Percentiles rank a stretch among this genome's conserved stretches.
These are phyloP conservation scores for Hyles euphorbiae DNA, from an alignment of 1,140 invertebrate genomes.

Conservation along the genomic window DNA sequence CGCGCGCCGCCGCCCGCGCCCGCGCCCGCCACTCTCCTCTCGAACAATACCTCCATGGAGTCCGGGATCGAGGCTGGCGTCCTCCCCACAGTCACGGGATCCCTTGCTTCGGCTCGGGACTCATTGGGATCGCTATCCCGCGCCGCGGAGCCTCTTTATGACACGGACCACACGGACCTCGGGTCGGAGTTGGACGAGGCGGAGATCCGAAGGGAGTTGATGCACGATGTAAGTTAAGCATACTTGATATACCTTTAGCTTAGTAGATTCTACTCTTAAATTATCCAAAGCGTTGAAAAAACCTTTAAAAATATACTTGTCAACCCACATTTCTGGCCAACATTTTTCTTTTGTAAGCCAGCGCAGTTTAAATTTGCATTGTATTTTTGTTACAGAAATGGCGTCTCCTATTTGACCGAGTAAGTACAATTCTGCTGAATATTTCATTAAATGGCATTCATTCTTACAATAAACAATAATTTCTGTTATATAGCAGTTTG, in stretches of 20 bases:
- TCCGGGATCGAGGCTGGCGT: constrained; percentile 77
- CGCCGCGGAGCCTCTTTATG: constrained; percentile 80
- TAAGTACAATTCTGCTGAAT: constrained; percentile 61
- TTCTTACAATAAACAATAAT: no score
- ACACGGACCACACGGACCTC: constrained; percentile 86
- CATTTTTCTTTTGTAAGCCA: no score
- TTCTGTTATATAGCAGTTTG: no score
- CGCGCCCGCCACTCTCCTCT: constrained; percentile 46
- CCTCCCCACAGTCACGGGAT: constrained; percentile 81
- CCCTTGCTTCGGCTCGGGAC: constrained; percentile 76
- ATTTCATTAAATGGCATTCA: no score
- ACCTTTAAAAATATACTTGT: no score
- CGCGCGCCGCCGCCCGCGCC: constrained; percentile 47
- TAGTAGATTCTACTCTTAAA: not conserved
- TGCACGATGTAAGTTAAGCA: constrained; percentile 80
- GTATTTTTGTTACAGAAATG: constrained; percentile 84
- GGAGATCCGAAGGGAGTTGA: constrained; percentile 82
- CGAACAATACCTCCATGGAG: constrained; percentile 73
- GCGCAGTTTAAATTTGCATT: not conserved
- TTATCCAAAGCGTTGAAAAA: no score
- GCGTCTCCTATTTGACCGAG: constrained; percentile 90
- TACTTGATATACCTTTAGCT: not conserved
- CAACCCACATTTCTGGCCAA: no score
- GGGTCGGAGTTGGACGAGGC: constrained; percentile 86
- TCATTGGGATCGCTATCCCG: constrained; percentile 78